phyloP scores from a whole-genome alignment of 2,113 vertebrate genomes.

The Siniperca chuatsi region DNA sequence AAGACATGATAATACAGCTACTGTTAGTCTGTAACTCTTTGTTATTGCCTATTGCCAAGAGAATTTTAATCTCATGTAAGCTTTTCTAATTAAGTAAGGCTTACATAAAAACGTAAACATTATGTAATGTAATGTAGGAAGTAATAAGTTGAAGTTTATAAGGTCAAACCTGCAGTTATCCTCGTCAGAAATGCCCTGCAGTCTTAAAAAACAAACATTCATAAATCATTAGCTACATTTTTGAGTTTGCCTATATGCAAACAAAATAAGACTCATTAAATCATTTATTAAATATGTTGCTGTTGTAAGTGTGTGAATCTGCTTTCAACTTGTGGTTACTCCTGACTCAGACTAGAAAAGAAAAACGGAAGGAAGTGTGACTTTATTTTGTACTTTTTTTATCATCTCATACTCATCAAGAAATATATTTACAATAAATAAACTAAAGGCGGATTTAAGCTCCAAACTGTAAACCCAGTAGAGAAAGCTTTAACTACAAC shows the following conservation, averaged over 20 bases:
- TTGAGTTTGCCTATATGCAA: neutral
- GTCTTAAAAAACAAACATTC: neutral
- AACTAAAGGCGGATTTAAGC: conserved; percentile 7
- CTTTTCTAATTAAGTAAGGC: neutral
- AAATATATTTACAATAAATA: conserved; percentile 18
- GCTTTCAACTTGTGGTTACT: conserved; percentile 13
- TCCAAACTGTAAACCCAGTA: neutral
- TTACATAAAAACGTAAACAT: neutral
- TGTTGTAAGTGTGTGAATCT: neutral
- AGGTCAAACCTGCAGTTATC: neutral
- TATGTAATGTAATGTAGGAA: neutral
- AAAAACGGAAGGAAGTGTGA: conserved; percentile 59
- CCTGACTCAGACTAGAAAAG: conserved; percentile 4
- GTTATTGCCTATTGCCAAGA: neutral
- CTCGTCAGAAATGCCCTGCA: neutral
- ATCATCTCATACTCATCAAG: neutral
- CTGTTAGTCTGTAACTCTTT: neutral
- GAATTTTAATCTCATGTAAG: neutral
- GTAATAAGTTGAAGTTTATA: neutral
- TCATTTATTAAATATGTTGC: neutral
- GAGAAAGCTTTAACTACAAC: neutral
- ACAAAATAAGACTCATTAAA: neutral
- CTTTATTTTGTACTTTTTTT: conserved; percentile 33
- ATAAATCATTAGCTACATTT: conserved; percentile 3
- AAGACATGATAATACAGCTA: neutral